Base-by-base conservation (phyloP, 1,140 invertebrate genomes). In the Hyphantria cunea region DNA sequence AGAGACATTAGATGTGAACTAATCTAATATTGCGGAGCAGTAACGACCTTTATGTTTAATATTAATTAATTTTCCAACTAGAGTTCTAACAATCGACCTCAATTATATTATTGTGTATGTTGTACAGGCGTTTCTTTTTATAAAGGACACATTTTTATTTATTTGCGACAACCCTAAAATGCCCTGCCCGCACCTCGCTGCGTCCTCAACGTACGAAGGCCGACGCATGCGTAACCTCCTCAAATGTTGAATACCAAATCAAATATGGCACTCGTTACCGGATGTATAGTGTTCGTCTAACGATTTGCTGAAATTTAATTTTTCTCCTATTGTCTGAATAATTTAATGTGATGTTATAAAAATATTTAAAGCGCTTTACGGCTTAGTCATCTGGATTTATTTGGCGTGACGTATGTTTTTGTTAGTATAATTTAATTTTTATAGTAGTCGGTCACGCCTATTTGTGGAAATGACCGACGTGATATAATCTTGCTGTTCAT, bases 121-220 rank as follows among this genome's bases (percentile, higher is more conserved):
- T n/a, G n/a, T 25, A 25, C 17, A 25, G 17, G 17, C 1, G 17
- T 25, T 25, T 25, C 1, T 25, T 25, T 25, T 25, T 3, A 25
- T 5, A 25, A 25, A n/a, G n/a, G n/a, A 25, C 17, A 25, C 17
- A 25, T 25, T 25, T 25, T 25, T 25, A n/a, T 5, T 25, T 25
- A 25, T 3, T 10, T 41, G 37, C 33, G 47, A 12, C 59, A 67
- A 39, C 65, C 65, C 59, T 67, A 53, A 61, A 60, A 70, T 52
- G 61, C 70, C 52, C 56, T 37, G 47, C 65, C 56, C 56, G 14
- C 39, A 32, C 70, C 50, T 63, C 74, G 64, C 66, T 34, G 52
- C 53, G 65, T 72, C 76, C 68, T 76, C 73, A 61, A 45, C 49
- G 58, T 42, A 48, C 68, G 76, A 81, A 85, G 81, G 83, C 81